Conservation (phyloP, 2,113 vertebrate genomes). For the Cinclus mexicanus region DNA sequence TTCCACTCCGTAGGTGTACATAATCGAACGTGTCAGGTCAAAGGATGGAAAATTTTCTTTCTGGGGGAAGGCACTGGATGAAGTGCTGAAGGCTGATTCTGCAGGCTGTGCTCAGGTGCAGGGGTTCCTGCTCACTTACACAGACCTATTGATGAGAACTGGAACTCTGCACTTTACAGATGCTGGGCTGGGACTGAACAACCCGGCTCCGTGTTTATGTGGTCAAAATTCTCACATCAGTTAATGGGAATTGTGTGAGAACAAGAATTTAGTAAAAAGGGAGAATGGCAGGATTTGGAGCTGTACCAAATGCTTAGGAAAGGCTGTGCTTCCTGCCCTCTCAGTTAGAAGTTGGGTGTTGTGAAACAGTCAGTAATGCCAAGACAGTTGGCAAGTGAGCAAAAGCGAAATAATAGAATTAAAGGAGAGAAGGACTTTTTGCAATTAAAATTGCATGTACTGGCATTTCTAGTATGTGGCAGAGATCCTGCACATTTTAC, state of each 20-base stretch:
- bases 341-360: slow-evolving; percentile 36
- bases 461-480: slow-evolving; percentile 49
- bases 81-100: neutral
- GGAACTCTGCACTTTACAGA: neutral
- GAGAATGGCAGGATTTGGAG: slow-evolving; percentile 34
- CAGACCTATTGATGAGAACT: neutral
- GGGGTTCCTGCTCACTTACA: neutral
- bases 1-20: neutral
- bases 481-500: slow-evolving; percentile 59
- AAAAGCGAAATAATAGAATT: slow-evolving; percentile 47
- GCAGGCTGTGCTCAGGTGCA: neutral
- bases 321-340: slow-evolving; percentile 30
- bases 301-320: neutral
- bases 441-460: slow-evolving; percentile 62
- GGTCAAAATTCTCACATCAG: slow-evolving; percentile 20
- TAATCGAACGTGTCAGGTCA: neutral
- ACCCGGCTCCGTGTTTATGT: neutral
- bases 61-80: neutral
- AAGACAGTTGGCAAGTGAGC: slow-evolving; percentile 39
- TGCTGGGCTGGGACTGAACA: neutral
- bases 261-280: slow-evolving; percentile 30
- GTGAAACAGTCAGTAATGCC: neutral
- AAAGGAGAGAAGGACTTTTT: slow-evolving; percentile 30
- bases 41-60: neutral
- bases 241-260: slow-evolving; percentile 42